Base-by-base conservation (phyloP, 1,140 invertebrate genomes). In the Diprion similis region DNA sequence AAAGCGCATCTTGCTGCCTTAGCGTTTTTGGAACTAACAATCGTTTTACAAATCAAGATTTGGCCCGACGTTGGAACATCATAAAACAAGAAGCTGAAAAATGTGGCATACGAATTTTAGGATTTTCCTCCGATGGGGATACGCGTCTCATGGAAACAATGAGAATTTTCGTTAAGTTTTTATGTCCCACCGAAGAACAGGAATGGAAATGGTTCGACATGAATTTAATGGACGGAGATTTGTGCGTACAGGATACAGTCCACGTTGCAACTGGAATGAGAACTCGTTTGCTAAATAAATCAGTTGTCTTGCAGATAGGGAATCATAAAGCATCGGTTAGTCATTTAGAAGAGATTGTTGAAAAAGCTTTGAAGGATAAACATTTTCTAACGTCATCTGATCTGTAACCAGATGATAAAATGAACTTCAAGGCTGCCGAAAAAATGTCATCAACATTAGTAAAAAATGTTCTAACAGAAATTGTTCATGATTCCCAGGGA, bases 41-140 rank as follows among this genome's bases (percentile, higher is more conserved):
- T 51, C 71, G 47, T 45, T 75, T 71, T 66, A 71, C 46, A 47
- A 64, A 45, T 70, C 66, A 73, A 70, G 46, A 77, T 71, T 70
- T 71, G 9, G 15, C 66, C 11, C 73, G 72, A 64, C 64, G 74
- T 11, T 78, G 73, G 73, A 66, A 77, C 10, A 75, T 70, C n/a
- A 71, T 77, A 11, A 68, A 48, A 48, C 17, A 19, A 18, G 19
- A 73, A 51, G 67, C 75, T 0, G 51, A 77, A 72, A 47, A 66
- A 66, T 17, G 73, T 68, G 73, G 71, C 17, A 78, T 79, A 66
- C 48, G 11, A 46, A 76, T 79, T 19, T 7, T 67, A 4, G 78
- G 78, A 48, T 68, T 73, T 66, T 76, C 78, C 45, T 67, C 75
- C 6, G 76, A 79, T 73, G 78, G 74, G 15, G 73, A 73, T 59